Conservation (phyloP, 2,113 vertebrate genomes). For the Corythaixoides concolor region DNA sequence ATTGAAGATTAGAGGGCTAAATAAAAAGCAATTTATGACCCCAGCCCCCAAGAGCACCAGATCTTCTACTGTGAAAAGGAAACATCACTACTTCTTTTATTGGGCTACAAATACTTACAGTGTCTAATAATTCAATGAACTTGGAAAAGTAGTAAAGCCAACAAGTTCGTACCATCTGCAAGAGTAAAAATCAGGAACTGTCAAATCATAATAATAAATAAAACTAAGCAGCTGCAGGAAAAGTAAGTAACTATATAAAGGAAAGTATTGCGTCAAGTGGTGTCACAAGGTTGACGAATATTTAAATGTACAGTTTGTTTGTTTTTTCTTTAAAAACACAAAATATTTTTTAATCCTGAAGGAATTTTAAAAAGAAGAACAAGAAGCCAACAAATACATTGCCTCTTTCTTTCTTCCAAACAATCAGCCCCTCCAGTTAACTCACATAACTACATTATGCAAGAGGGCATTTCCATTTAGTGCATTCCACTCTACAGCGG, state of each 20-base stretch:
- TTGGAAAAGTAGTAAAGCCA: slow-evolving; percentile 98
- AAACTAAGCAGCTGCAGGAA: not conserved
- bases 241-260: not conserved
- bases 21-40: not conserved
- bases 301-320: not conserved
- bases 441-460: not conserved
- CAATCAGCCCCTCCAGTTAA: not conserved
- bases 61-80: not conserved
- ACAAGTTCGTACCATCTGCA: slow-evolving; percentile 91
- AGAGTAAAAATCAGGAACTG: not conserved
- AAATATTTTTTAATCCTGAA: not conserved
- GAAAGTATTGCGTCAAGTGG: not conserved
- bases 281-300: not conserved
- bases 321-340: not conserved
- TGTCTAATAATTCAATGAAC: slow-evolving; percentile 95
- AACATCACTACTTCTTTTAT: not conserved
- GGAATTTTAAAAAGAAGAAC: not conserved
- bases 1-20: not conserved
- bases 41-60: not conserved
- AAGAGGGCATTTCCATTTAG: not conserved
- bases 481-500: not conserved
- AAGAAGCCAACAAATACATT: not conserved
- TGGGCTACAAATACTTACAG: slow-evolving; percentile 81
- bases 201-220: not conserved
- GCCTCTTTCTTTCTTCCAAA: not conserved